These are phyloP conservation scores for Clarias pachynema DNA, from an alignment of 2,797 vertebrate genomes.

Conservation along the genomic window DNA sequence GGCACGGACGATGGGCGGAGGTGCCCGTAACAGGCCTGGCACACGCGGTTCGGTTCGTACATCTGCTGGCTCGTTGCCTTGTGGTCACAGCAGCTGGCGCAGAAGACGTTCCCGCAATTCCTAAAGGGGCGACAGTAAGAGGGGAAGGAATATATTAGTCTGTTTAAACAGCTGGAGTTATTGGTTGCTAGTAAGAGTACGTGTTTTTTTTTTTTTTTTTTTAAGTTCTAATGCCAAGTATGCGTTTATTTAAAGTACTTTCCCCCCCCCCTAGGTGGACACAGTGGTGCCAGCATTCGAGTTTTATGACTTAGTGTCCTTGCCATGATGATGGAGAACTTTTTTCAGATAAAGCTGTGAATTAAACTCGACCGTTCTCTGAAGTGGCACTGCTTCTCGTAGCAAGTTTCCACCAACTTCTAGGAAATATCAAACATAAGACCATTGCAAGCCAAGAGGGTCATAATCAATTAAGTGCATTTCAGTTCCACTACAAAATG, in stretches of 20 bases:
- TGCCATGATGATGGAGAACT: neutral
- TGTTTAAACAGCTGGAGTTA: neutral
- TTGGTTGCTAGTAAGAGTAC: neutral
- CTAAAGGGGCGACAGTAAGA: conserved; percentile 68
- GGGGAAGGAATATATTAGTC: conserved; percentile 51
- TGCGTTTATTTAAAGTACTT: neutral
- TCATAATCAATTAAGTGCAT: too few relatives aligned
- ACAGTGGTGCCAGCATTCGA: conserved; percentile 17
- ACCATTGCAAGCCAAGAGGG: neutral
- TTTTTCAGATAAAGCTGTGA: neutral
- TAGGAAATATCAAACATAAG: neutral
- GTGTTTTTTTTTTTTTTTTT: neutral
- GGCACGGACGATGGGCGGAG: conserved; percentile 74
- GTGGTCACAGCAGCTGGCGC: conserved; percentile 97
- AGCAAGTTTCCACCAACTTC: neutral
- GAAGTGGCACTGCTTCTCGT: neutral
- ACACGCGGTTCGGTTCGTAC: conserved; percentile 90
- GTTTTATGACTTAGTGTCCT: neutral
- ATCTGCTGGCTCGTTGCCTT: conserved; percentile 97
- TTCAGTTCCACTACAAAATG: too few relatives aligned
- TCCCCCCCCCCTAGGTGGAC: neutral
- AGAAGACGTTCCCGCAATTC: conserved; percentile 99
- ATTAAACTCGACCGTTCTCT: neutral
- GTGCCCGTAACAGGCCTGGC: conserved; percentile 90
- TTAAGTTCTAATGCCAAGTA: neutral